Percentiles rank a stretch among this genome's conserved stretches.
phyloP scores from a whole-genome alignment of 2,888 invertebrate genomes.

The Xestobium rufovillosum region DNA sequence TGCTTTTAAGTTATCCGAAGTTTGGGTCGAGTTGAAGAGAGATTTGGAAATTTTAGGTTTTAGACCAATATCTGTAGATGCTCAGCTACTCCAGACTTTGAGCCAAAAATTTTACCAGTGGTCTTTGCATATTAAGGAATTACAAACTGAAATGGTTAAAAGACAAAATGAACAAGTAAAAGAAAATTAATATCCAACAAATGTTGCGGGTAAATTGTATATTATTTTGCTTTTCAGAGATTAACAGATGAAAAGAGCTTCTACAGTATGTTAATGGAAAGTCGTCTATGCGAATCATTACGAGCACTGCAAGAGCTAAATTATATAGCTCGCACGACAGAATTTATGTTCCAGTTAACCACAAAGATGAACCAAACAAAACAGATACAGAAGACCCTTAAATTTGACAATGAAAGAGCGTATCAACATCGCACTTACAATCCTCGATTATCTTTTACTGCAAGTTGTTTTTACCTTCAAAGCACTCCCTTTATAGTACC shows the following conservation, averaged over 20 bases:
- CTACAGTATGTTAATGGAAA: slow-evolving; percentile 35
- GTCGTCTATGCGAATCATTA: slow-evolving; percentile 36
- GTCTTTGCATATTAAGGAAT: slow-evolving; percentile 34
- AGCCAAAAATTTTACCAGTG: slow-evolving; percentile 36
- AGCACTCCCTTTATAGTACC: too few relatives aligned
- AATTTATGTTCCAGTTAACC: slow-evolving; percentile 35
- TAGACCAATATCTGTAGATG: slow-evolving; percentile 37
- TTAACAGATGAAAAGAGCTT: slow-evolving; percentile 34
- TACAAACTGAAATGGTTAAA: slow-evolving; percentile 34
- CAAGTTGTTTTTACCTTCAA: too few relatives aligned
- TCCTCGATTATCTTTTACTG: too few relatives aligned
- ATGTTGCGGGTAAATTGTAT: slow-evolving; percentile 3
- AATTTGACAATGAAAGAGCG: neutral
- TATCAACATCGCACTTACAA: too few relatives aligned
- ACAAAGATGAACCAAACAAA: slow-evolving; percentile 24
- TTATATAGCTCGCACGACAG: slow-evolving; percentile 40
- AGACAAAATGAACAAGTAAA: slow-evolving; percentile 28
- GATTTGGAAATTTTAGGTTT: slow-evolving; percentile 38
- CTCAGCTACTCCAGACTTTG: slow-evolving; percentile 36
- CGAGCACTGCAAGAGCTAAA: slow-evolving; percentile 39
- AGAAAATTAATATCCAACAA: too few relatives aligned
- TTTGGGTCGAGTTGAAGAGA: slow-evolving; percentile 41
- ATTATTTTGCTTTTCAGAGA: slow-evolving; percentile 27
- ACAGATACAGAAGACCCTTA: neutral
- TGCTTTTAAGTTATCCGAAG: slow-evolving; percentile 42